A percentile compares a stretch with the other conserved stretches of the same genome.
These are phyloP conservation scores for Clarias fuscus DNA, from an alignment of 2,797 vertebrate genomes.

Conservation along the genomic window DNA sequence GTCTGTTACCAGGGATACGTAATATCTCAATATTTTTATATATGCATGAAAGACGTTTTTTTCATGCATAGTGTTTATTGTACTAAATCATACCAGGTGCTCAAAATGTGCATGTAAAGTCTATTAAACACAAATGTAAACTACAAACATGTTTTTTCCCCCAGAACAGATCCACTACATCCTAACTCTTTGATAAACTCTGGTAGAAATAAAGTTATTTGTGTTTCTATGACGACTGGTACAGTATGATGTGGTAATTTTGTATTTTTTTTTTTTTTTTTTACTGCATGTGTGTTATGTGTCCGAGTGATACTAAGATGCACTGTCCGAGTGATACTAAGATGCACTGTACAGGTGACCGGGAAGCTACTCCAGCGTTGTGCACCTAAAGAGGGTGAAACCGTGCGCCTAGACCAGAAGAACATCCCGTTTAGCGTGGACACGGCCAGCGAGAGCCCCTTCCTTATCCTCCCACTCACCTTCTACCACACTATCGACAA, in stretches of 20 bases:
- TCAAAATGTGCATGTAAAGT: neutral
- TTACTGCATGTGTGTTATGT: neutral
- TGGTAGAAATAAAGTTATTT: neutral
- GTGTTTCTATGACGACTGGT: neutral
- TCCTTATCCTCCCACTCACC: constrained; percentile 93
- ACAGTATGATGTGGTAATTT: neutral
- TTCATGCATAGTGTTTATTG: neutral
- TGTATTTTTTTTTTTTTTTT: neutral
- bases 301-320: constrained; percentile 66
- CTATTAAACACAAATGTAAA: neutral
- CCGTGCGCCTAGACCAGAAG: constrained; percentile 88
- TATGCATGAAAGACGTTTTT: neutral
- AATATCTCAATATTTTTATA: neutral
- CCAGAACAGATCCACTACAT: neutral
- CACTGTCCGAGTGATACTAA: constrained; percentile 66
- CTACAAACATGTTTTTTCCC: neutral
- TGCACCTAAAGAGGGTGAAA: constrained; percentile 89
- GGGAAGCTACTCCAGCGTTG: constrained; percentile 93
- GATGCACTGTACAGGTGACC: constrained; percentile 80
- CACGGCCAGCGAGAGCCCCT: constrained; percentile 92
- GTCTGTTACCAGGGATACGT: neutral
- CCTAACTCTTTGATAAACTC: neutral
- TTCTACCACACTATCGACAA: constrained; percentile 93
- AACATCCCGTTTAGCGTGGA: constrained; percentile 94
- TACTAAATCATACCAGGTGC: neutral